These are phyloP conservation scores for Coluber constrictor DNA, from an alignment of 2,797 vertebrate genomes.

Conservation along the genomic window DNA sequence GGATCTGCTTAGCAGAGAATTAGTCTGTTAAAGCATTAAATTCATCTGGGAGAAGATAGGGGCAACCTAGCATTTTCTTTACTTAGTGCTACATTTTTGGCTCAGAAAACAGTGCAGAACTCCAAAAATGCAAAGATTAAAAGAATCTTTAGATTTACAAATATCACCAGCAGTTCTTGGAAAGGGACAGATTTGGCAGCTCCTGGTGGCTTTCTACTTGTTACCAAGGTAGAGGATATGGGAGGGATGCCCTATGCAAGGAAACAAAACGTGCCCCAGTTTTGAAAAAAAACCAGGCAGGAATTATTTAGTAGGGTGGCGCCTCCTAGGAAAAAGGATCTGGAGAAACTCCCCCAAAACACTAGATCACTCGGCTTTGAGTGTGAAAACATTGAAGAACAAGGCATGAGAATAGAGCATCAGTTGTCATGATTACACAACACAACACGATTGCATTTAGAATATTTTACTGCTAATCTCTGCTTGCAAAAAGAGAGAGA, in stretches of 20 bases:
- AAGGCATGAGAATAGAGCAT: neutral
- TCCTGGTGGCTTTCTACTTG: neutral
- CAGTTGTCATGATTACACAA: neutral
- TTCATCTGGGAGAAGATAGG: rapidly evolving
- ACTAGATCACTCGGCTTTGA: neutral
- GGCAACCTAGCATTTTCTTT: neutral
- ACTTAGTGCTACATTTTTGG: neutral
- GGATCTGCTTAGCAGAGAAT: slow-evolving; percentile 6
- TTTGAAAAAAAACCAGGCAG: neutral
- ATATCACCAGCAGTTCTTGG: neutral
- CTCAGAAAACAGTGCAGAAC: neutral
- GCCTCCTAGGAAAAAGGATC: neutral
- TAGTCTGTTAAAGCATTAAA: rapidly evolving
- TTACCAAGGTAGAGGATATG: neutral
- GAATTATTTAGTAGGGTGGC: neutral
- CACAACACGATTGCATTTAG: neutral
- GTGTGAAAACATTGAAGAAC: neutral
- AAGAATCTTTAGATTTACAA: neutral
- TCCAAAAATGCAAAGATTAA: rapidly evolving
- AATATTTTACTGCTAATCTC: neutral
- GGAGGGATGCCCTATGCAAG: neutral
- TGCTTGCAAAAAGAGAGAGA: neutral
- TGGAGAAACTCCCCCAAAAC: neutral
- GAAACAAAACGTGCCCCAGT: neutral
- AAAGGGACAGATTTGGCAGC: neutral